These are phyloP conservation scores for Gerris lacustris DNA, from an alignment of 2,888 invertebrate species.

Conservation along the genomic window DNA sequence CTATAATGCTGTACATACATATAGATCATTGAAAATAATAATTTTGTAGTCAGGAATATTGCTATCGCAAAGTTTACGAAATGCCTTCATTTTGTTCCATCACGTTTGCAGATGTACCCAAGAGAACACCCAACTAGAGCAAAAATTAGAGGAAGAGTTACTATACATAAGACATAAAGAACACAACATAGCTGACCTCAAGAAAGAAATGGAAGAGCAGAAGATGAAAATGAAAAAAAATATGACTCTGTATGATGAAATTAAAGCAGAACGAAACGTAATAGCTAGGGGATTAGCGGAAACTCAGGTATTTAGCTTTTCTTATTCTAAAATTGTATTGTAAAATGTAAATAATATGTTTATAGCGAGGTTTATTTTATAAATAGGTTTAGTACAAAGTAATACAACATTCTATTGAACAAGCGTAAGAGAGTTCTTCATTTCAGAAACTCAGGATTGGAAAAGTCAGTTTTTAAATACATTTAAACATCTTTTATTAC, in stretches of 20 bases:
- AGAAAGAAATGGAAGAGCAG: background rate
- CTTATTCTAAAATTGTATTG: background rate
- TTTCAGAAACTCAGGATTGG: too few species aligned
- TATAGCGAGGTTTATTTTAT: background rate
- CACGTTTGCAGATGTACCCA: background rate
- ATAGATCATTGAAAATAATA: too few species aligned
- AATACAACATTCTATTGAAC: too few species aligned
- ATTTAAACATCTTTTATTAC: too few species aligned
- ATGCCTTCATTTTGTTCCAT: too few species aligned
- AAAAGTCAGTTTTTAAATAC: too few species aligned
- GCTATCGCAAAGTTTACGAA: too few species aligned
- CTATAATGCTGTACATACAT: too few species aligned
- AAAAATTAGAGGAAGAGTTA: background rate
- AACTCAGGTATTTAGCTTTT: background rate
- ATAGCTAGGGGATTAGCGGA: background rate
- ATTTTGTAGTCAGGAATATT: too few species aligned
- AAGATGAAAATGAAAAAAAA: background rate
- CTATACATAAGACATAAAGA: background rate
- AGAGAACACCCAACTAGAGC: background rate
- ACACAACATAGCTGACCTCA: background rate
- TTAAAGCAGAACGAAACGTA: constrained; percentile 3
- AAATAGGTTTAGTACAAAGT: background rate
- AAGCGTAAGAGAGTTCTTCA: too few species aligned
- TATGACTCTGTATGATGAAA: background rate
- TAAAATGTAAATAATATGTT: background rate